These are phyloP conservation scores for Tenualosa ilisha DNA, from an alignment of 2,797 vertebrate species.

Conservation along the genomic window DNA sequence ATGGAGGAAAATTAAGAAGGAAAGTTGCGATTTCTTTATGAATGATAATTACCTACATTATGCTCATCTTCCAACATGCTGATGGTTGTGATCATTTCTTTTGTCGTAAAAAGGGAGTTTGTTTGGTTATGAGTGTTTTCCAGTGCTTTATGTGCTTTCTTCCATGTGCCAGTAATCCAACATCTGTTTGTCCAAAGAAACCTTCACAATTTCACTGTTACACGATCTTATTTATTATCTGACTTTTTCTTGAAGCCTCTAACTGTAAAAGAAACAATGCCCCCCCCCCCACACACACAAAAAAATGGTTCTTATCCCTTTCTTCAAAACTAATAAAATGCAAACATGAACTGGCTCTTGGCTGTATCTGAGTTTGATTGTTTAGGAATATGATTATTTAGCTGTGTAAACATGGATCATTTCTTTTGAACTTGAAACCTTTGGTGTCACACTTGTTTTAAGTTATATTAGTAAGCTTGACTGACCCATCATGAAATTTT, in stretches of 20 bases:
- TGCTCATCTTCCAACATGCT: background rate
- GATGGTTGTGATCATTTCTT: background rate
- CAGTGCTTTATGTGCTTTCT: background rate
- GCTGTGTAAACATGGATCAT: background rate
- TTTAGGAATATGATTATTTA: background rate
- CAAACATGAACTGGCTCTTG: background rate
- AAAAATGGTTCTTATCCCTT: background rate
- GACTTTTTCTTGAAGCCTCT: background rate
- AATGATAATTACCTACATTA: background rate
- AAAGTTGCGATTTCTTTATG: background rate
- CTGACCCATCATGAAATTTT: background rate
- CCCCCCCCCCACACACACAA: background rate
- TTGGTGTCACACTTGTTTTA: background rate
- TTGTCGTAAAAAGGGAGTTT: background rate
- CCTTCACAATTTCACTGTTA: background rate
- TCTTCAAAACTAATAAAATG: background rate
- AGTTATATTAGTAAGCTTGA: background rate
- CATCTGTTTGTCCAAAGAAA: background rate
- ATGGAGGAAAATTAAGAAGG: background rate
- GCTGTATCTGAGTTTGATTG: background rate
- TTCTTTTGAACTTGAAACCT: background rate
- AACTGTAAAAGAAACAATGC: background rate
- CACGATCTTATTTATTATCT: conserved; percentile 17
- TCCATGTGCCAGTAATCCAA: background rate
- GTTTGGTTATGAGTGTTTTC: background rate